Base-by-base conservation (phyloP, 2,113 vertebrate species). In the Lasiurus borealis region DNA sequence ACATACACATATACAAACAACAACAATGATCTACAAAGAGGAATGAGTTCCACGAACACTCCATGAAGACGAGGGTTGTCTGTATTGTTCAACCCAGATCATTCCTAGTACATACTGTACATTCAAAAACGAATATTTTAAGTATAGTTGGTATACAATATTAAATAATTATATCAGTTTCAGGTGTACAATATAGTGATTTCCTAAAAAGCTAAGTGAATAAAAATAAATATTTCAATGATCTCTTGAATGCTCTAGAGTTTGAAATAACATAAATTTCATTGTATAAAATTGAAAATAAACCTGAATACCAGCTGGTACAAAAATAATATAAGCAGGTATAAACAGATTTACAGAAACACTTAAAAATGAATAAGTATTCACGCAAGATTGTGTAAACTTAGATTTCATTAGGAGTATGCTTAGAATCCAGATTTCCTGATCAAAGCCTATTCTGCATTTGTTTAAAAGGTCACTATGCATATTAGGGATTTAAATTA, bases 201-300 rank as follows among this genome's bases (percentile, higher is more conserved):
- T 78, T 91, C 46, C 36, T 66, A 1, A 90, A 92, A 88, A 34
- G 25, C 40, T 85, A 59, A 71, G 8, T 40, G 29, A 92, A 54
- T 25, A 8, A n/a, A 76, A 90, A 82, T 57, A 64, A 73, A 66
- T 6, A 80, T 75, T 97, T 72, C 23, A 89, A 78, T 29, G 72
- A 91, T 7, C 34, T 21, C n/a, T 44, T 86, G 13, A 86, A 92
- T 75, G 10, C 52, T 34, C 14, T 85, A 19, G 50, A 29, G 76
- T 85, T 62, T 89, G 81, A 88, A 91, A 54, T 36, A 85, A 71
- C 27, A 85, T 25, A 73, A 62, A 77, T 94, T 81, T 6, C 81
- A 36, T 14, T n/a, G 31, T 57, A 54, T 11, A 91, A 69, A 84
- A 54, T n/a, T 73, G 3, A 84, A 75, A 73, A 71, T 25, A 77